A percentile compares a stretch with the other conserved stretches of the same genome.
Conservation (phyloP, 53 echinoderm and acorn worm genomes). For the Patiria pectinifera region DNA sequence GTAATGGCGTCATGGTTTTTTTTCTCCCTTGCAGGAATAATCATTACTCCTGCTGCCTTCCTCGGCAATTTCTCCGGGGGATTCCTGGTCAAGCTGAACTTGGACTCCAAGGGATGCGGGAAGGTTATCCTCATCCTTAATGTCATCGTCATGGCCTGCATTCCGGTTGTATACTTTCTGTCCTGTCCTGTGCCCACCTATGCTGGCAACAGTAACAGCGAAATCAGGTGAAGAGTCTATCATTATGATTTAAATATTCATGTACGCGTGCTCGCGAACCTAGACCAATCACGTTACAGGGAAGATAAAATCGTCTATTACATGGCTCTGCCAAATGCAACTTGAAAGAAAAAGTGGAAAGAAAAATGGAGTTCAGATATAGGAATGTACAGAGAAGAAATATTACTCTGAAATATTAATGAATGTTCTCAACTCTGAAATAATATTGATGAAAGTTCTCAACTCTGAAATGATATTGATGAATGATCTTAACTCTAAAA, state of each 20-base stretch:
- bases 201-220: neutral
- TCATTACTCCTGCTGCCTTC: conserved; percentile 66
- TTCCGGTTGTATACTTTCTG: conserved; percentile 52
- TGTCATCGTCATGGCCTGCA: neutral
- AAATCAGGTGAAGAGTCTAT: neutral
- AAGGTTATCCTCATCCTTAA: conserved; percentile 10
- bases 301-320: no score
- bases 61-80: conserved; percentile 65
- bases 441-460: no score
- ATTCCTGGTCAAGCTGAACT: conserved; percentile 58
- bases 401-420: no score
- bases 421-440: no score
- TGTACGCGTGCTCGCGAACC: neutral
- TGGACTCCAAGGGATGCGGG: conserved; percentile 53
- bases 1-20: neutral
- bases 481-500: no score
- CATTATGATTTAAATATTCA: neutral
- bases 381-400: no score
- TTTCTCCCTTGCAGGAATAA: conserved; percentile 30
- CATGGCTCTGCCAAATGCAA: no score
- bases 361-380: no score
- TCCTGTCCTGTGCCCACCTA: conserved; percentile 23
- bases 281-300: neutral
- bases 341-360: no score
- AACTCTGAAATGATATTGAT: no score